Base-by-base conservation (phyloP, 1,140 invertebrate genomes). In the Musca domestica region DNA sequence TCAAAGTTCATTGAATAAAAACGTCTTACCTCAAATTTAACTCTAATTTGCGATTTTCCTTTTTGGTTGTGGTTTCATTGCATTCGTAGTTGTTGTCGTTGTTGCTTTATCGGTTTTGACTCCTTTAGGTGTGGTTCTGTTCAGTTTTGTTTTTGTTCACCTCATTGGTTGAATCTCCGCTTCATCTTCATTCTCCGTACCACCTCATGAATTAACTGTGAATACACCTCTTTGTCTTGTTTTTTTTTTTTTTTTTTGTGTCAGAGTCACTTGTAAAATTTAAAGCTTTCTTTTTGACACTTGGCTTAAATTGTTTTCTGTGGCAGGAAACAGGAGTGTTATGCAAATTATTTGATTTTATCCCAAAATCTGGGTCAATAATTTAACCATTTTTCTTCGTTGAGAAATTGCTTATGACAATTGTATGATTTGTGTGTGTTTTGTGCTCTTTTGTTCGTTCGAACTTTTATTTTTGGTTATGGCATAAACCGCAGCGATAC, bases 311-410 rank as follows among this genome's bases (percentile, higher is more conserved):
- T 61, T 41, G 34, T 41, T 41, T 61, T 61, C 27, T 61, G 25
- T 61, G 56, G 56, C 56, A 61, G 56, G 56, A 61, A 61, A 61
- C 56, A 61, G 56, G 56, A 61, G 56, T 61, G 56, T 61, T 61
- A 61, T 61, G 56, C 56, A 61, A 61, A 61, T 61, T 61, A 41
- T 61, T 20, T 61, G 17, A 20, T 30, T 17, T 25, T 56, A n/a
- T 56, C 27, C 27, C 27, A 27, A 61, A 30, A 61, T 61, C 27
- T 61, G 34, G 56, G 56, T 61, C 56, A 61, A 61, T 61, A 61
- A 61, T 61, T 61, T 61, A 41, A 61, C 56, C 34, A 61, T 61
- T 61, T 30, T 34, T 41, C 34, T 41, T 41, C 34, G 34, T 41
- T 41, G 34, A 41, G 34, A 41, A 41, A 41, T 41, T 41, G 34